Percentiles rank a stretch among this genome's conserved stretches.
These are phyloP conservation scores for Marmota monax DNA, from an alignment of 2,113 vertebrate species.

Conservation along the genomic window DNA sequence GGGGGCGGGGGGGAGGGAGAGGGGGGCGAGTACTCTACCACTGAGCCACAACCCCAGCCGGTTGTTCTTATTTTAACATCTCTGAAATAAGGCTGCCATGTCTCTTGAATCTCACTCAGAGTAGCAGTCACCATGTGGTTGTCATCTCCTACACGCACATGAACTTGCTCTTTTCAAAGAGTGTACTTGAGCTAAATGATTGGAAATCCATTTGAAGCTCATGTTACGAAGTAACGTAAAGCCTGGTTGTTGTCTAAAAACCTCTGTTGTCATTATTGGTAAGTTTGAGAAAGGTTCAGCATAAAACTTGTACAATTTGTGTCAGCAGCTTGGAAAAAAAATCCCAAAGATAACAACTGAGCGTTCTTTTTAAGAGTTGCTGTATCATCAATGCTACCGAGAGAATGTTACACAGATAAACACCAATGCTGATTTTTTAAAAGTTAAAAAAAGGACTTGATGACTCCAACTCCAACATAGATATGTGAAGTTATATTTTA, in stretches of 20 bases:
- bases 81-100: not conserved
- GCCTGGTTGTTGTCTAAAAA: not conserved
- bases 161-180: not conserved
- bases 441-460: not conserved
- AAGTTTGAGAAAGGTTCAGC: slow-evolving; percentile 14
- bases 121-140: not conserved
- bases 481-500: not conserved
- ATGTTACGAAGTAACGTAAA: slow-evolving; percentile 20
- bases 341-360: not conserved
- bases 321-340: not conserved
- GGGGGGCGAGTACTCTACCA: too few species aligned
- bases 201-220: not conserved
- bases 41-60: too few species aligned
- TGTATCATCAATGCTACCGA: not conserved
- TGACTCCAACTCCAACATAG: not conserved
- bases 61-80: not conserved
- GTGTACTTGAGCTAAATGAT: not conserved
- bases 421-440: not conserved
- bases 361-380: not conserved
- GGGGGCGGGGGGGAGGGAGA: too few species aligned
- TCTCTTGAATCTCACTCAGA: not conserved
- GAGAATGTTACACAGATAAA: not conserved
- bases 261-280: not conserved
- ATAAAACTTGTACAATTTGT: slow-evolving; percentile 15
- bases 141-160: not conserved